These are phyloP conservation scores for Trisateles emortualis DNA, from an alignment of 2,888 invertebrate genomes.

Conservation along the genomic window DNA sequence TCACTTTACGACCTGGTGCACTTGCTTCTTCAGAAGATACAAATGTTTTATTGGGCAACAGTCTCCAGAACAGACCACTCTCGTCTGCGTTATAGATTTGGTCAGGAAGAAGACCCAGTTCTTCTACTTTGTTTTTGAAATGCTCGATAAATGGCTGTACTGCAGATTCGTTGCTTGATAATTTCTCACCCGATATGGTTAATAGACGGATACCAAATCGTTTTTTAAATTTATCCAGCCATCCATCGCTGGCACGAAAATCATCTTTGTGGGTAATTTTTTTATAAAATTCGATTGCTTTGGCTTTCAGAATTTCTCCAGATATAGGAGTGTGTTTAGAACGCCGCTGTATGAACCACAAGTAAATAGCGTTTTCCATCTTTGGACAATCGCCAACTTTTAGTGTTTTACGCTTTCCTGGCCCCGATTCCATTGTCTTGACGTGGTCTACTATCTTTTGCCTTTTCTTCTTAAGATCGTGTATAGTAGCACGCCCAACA, in stretches of 20 bases:
- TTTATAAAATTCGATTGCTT: too few relatives aligned
- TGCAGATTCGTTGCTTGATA: constrained; percentile 47
- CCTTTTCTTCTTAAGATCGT: constrained; percentile 41
- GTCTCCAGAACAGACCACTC: constrained; percentile 40
- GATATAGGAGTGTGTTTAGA: constrained; percentile 49
- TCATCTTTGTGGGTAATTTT: too few relatives aligned
- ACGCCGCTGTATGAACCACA: constrained; percentile 48
- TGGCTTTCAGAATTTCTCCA: not conserved
- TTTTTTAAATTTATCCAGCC: too few relatives aligned
- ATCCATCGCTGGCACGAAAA: too few relatives aligned
- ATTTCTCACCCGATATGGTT: constrained; percentile 47
- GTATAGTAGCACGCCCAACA: constrained; percentile 18
- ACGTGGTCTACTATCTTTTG: constrained; percentile 43
- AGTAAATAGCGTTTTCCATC: constrained; percentile 48
- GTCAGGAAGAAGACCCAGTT: constrained; percentile 44
- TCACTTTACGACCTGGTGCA: constrained; percentile 48
- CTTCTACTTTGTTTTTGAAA: constrained; percentile 46
- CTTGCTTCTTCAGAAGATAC: constrained; percentile 38
- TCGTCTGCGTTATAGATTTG: constrained; percentile 50
- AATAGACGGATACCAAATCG: too few relatives aligned
- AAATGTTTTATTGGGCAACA: constrained; percentile 43
- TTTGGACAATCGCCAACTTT: constrained; percentile 47
- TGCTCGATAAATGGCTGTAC: constrained; percentile 47
- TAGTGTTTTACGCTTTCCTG: constrained; percentile 51
- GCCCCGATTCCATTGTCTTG: constrained; percentile 42